Conservation (phyloP, 2,888 invertebrate genomes). For the Eupithecia vulgata region DNA sequence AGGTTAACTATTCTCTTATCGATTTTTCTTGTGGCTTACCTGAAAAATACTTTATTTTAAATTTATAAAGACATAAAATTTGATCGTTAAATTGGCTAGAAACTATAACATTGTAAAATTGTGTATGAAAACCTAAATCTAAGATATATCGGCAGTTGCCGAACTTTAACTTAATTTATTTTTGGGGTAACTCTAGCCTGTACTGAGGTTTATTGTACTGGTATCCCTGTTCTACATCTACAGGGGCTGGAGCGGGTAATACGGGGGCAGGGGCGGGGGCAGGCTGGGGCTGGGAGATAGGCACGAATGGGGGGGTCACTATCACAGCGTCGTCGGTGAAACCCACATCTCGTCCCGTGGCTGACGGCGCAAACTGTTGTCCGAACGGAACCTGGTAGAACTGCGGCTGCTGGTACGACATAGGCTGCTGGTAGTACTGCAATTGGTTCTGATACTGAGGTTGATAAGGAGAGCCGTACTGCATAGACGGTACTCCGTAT, state of each 20-base stretch:
- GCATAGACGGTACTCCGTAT: constrained; percentile 47
- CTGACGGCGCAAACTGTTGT: constrained; percentile 58
- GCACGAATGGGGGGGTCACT: constrained; percentile 75
- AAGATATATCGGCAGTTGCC: constrained; percentile 18
- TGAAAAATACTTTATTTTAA: constrained; percentile 12
- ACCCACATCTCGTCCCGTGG: constrained; percentile 69
- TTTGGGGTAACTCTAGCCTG: constrained; percentile 72
- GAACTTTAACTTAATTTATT: constrained; percentile 51
- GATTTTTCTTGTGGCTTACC: background rate
- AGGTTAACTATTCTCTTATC: constrained; percentile 3
- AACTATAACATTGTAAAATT: constrained; percentile 13
- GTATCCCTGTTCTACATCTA: constrained; percentile 50
- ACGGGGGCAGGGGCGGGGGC: constrained; percentile 46
- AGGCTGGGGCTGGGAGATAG: constrained; percentile 56
- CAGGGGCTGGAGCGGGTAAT: constrained; percentile 45
- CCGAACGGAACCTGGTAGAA: constrained; percentile 42
- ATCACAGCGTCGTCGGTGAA: constrained; percentile 78
- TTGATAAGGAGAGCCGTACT: constrained; percentile 46
- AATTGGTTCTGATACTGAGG: constrained; percentile 45
- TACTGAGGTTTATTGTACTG: constrained; percentile 74
- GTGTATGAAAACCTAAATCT: constrained; percentile 13
- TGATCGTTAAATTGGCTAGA: constrained; percentile 11
- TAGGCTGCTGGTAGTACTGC: constrained; percentile 49
- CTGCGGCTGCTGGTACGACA: constrained; percentile 46
- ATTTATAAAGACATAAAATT: constrained; percentile 13